Evolutionary conservation across 2,888 invertebrate genomes (phyloP), one percentile per base, ranked within the genome.

Genomic region (Deroplatys truncata): DNA sequence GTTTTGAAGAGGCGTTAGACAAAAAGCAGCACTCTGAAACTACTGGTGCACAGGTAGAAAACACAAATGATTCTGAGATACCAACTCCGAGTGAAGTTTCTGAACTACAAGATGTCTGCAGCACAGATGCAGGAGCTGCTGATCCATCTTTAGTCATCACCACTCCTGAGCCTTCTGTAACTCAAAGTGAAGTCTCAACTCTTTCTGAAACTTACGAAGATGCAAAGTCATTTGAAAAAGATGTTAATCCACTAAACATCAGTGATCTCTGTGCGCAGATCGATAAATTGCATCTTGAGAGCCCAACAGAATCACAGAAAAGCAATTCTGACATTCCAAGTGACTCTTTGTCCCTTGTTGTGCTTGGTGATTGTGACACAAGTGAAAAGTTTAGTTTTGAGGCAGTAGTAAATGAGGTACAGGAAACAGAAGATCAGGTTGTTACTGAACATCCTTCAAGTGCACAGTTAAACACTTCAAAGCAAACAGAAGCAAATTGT

Each of bases 141-240:
- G 49, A 49, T 28, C 49, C 29, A n/a, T 28, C 16, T 84, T 15
- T 16, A 28, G n/a, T 4, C n/a, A 16, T 25, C 15, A 28, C 28
- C 4, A 86, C 28, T 25, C 13, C 83, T 87, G 35, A 87, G n/a
- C 35, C 35, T 13, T 82, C 87, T 35, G 82, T n/a, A 28, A 82
- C 83, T 35, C 82, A 83, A 13, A 87, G 87, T 83, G 87, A 87
- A 7, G 9, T 35, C 1, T 83, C 87, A 31, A 8, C 87, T n/a
- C 20, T 83, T 8, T 87, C 87, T 35, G 87, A 87, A 82, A 83
- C n/a, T 35, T 87, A 87, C 43, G 82, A 87, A 82, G 87, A 87
- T 87, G 87, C 56, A 10, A 82, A 82, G 49, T 49, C 82, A 25
- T 20, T 13, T 8, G 83, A 16, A 8, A n/a, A 35, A n/a, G 87